Conservation (phyloP, 2,888 invertebrate genomes). For the Tiliacea citrago region DNA sequence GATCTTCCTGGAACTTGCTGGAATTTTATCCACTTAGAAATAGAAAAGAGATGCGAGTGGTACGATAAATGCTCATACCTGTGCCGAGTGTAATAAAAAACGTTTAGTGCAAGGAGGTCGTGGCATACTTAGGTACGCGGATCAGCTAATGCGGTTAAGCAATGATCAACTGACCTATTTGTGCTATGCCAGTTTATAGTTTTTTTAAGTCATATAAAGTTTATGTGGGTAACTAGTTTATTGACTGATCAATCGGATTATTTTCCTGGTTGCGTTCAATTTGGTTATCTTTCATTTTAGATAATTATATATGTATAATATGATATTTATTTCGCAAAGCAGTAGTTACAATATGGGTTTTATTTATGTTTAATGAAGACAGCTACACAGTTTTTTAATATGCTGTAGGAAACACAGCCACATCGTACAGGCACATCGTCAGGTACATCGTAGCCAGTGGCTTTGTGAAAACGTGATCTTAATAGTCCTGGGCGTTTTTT, state of each 20-base stretch:
- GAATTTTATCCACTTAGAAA: conserved; percentile 45
- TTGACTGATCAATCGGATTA: conserved; percentile 21
- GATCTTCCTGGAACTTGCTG: conserved; percentile 29
- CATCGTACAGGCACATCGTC: no score
- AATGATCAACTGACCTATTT: conserved; percentile 61
- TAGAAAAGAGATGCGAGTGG: conserved; percentile 34
- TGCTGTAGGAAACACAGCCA: no score
- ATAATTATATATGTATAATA: no score
- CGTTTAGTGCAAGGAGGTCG: conserved; percentile 57
- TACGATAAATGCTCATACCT: conserved; percentile 31
- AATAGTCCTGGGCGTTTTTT: neutral
- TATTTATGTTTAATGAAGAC: neutral
- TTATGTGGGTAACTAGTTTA: conserved; percentile 34
- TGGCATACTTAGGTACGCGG: conserved; percentile 52
- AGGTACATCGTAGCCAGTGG: no score
- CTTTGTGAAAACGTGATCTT: neutral
- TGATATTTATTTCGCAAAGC: conserved; percentile 5
- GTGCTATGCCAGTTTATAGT: conserved; percentile 17
- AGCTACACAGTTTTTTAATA: neutral
- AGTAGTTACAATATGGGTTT: conserved; percentile 5
- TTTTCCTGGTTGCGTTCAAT: conserved; percentile 22
- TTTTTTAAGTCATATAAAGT: conserved; percentile 10
- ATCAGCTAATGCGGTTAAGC: conserved; percentile 55
- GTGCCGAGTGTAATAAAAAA: conserved; percentile 48
- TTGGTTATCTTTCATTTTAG: neutral